Base-by-base conservation (phyloP, 2,113 vertebrate species). In the Limnothrissa miodon region DNA sequence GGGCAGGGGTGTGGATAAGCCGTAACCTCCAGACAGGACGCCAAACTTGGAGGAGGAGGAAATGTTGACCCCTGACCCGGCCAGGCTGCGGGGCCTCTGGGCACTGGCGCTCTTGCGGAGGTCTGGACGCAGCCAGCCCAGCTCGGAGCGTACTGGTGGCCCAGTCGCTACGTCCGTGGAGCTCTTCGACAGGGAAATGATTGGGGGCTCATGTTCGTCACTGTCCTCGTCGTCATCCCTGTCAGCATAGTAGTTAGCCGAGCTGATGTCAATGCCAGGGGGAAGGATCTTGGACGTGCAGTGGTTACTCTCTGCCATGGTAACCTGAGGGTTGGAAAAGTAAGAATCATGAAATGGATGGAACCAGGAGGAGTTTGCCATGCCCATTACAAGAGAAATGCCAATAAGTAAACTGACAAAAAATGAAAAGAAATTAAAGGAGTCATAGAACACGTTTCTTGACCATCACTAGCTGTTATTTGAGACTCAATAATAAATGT, bases 171-270 rank as follows among this genome's bases (percentile, higher is more conserved):
- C 88, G 81, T 89, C 94, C 39, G 94, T 95, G 15, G 93, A 95
- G 85, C 95, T 96, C 89, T 94, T 94, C 0, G 95, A 95, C 5
- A 96, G 83, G 0, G 89, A 83, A 79, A 96, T 94, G 13, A 88
- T 90, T 36, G 78, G 83, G 74, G 88, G 42, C 66, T 84, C 85
- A 13, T 59, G 42, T 46, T 82, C 83, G 7, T 87, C 82, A 0
- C 23, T 15, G 23, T 81, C 80, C 44, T 25, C 56, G 29, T 25
- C 56, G 11, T 74, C 33, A 36, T 74, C 66, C 0, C 59, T 29
- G 39, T 79, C 78, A 23, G 78, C 51, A 56, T 56, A 78, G 48
- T 23, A 33, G 33, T 25, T 66, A 23, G 39, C 70, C 74, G 83
- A 87, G 39, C 53, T 86, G 81, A 80, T 44, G 62, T 80, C 56